A percentile compares a stretch with the other conserved stretches of the same genome.
These are phyloP conservation scores for Poecile atricapillus DNA, from an alignment of 2,113 vertebrate species.

Conservation along the genomic window DNA sequence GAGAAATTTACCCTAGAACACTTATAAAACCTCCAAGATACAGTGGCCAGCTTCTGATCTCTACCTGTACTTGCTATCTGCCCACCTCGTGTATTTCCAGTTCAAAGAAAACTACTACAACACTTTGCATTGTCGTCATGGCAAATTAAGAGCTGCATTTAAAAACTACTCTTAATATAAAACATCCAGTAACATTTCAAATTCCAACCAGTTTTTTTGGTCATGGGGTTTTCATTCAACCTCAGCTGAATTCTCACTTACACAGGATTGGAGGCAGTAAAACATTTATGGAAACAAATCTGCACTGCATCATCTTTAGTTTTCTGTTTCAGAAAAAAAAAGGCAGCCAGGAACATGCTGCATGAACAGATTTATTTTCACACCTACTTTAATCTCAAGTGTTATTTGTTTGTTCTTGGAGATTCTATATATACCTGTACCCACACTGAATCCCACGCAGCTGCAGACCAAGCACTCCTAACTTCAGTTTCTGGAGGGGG, in stretches of 20 bases:
- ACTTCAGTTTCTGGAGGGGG: background rate
- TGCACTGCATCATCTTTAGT: background rate
- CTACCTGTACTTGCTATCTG: background rate
- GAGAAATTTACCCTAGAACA: background rate
- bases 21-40: background rate
- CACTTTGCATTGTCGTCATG: background rate
- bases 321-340: background rate
- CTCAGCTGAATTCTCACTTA: background rate
- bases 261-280: background rate
- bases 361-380: background rate
- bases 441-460: background rate
- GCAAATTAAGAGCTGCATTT: background rate
- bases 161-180: background rate
- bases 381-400: background rate
- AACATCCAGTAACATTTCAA: background rate
- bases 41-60: background rate
- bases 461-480: background rate
- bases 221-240: background rate
- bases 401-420: background rate
- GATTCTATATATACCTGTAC: background rate
- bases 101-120: background rate
- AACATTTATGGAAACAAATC: background rate
- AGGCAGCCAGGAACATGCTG: background rate
- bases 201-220: background rate
- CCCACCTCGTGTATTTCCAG: background rate